Conservation (phyloP, 2,113 vertebrate species). For the Pontoporia blainvillei region DNA sequence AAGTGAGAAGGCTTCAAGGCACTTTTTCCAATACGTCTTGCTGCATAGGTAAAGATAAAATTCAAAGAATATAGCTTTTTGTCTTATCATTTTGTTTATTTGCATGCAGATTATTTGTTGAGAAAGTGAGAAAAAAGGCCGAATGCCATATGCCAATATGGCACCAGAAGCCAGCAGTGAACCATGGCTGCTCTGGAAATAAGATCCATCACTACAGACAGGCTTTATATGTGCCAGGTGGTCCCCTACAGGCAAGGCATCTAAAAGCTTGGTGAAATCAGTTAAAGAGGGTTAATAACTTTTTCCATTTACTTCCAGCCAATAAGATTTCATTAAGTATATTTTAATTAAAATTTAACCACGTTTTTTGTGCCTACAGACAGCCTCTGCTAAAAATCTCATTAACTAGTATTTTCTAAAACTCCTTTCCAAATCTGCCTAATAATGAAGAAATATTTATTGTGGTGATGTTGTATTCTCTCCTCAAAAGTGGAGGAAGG, state of each 20-base stretch:
- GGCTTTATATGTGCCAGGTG: neutral
- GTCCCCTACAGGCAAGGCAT: neutral
- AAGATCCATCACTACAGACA: neutral
- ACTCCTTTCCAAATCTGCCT: slow-evolving; percentile 54
- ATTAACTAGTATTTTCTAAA: slow-evolving; percentile 55
- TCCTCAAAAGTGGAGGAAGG: neutral
- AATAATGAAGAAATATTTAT: slow-evolving; percentile 44
- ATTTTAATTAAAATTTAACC: slow-evolving; percentile 74
- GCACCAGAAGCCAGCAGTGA: neutral
- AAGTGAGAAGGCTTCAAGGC: neutral
- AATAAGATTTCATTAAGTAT: slow-evolving; percentile 72
- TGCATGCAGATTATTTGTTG: neutral
- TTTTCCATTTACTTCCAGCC: slow-evolving; percentile 62
- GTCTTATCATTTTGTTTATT: neutral
- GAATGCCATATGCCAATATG: too few species aligned
- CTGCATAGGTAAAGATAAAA: neutral
- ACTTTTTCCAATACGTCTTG: neutral
- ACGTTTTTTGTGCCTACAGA: slow-evolving; percentile 23
- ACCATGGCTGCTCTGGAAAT: neutral
- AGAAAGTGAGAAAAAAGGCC: neutral
- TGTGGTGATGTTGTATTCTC: neutral
- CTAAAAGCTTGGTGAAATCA: neutral
- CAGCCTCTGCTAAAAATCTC: slow-evolving; percentile 33
- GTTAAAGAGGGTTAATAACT: slow-evolving; percentile 45
- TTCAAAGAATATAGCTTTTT: neutral